A percentile compares a stretch with the other conserved stretches of the same genome.
Conservation (phyloP, 2,888 invertebrate species). For the Epirrita christyi region DNA sequence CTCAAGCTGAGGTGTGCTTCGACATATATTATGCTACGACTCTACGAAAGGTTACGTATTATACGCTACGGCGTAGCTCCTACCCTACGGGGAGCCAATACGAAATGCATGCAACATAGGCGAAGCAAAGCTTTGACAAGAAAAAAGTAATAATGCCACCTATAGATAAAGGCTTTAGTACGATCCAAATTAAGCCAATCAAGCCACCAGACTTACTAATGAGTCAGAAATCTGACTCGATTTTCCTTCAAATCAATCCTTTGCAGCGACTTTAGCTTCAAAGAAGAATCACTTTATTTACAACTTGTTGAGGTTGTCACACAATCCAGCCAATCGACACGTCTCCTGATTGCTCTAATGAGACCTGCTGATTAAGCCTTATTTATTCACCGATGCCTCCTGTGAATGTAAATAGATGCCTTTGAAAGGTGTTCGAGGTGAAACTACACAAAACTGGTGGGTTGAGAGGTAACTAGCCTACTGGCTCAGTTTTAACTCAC, state of each 20-base stretch:
- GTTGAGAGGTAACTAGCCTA: too few relatives aligned
- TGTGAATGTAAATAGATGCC: constrained; percentile 5
- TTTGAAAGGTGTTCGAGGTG: not conserved
- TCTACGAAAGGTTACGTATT: too few relatives aligned
- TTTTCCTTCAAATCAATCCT: constrained; percentile 23
- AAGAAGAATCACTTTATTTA: not conserved
- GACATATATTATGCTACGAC: not conserved
- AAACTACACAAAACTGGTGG: not conserved
- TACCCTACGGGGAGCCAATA: not conserved
- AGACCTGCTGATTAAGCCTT: constrained; percentile 3
- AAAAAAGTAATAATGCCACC: constrained; percentile 4
- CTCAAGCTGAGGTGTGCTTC: not conserved
- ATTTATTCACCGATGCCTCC: constrained; percentile 7
- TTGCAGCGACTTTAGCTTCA: constrained; percentile 1
- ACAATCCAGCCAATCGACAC: constrained; percentile 5
- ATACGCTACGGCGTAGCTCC: not conserved
- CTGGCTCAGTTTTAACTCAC: too few relatives aligned
- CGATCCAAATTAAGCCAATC: not conserved
- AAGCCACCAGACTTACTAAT: constrained; percentile 16
- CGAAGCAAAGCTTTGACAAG: too few relatives aligned
- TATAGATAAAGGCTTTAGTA: not conserved
- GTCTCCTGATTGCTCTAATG: constrained; percentile 3
- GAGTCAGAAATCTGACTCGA: constrained; percentile 15
- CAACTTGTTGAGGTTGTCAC: constrained; percentile 2
- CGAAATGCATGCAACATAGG: too few relatives aligned